phyloP scores from a whole-genome alignment of 2,888 invertebrate genomes.

The Melangyna quadrimaculata region DNA sequence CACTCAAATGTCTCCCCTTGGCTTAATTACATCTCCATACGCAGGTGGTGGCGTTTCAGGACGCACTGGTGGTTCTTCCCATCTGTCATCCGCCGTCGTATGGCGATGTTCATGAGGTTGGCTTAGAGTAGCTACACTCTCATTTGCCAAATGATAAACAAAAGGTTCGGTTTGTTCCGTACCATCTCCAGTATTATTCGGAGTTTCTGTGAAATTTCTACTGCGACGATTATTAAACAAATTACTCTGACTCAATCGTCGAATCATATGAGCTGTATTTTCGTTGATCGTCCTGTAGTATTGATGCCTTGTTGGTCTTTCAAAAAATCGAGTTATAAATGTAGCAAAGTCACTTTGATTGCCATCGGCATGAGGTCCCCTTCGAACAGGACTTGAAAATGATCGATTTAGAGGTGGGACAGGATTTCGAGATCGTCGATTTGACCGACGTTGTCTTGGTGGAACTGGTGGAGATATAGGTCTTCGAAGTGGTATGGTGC shows the following conservation, averaged over 20 bases:
- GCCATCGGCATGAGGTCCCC: conserved; percentile 6
- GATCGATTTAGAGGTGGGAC: conserved; percentile 55
- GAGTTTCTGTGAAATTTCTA: conserved; percentile 71
- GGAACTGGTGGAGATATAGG: conserved; percentile 71
- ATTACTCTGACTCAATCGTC: conserved; percentile 79
- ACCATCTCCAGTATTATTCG: background rate
- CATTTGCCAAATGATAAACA: conserved; percentile 1
- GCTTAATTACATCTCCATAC: conserved; percentile 77
- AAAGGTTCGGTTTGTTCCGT: conserved; percentile 61
- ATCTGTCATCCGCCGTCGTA: background rate
- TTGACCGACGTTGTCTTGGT: conserved; percentile 48
- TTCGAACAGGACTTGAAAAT: conserved; percentile 38
- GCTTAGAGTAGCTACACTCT: background rate
- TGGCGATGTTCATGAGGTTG: conserved; percentile 15
- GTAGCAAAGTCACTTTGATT: conserved; percentile 73
- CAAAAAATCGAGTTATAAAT: conserved; percentile 78
- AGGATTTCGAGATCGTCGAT: conserved; percentile 16
- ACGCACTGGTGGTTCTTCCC: conserved; percentile 58
- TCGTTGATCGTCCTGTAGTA: conserved; percentile 79
- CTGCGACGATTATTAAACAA: conserved; percentile 77
- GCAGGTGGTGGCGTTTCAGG: conserved; percentile 80
- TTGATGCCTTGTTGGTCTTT: conserved; percentile 78
- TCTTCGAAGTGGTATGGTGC: background rate
- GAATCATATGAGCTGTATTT: conserved; percentile 79
- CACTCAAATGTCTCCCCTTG: background rate